Percentiles rank a stretch among this genome's conserved stretches.
Conservation (phyloP, 1,140 invertebrate species). For the Zophobas morio region DNA sequence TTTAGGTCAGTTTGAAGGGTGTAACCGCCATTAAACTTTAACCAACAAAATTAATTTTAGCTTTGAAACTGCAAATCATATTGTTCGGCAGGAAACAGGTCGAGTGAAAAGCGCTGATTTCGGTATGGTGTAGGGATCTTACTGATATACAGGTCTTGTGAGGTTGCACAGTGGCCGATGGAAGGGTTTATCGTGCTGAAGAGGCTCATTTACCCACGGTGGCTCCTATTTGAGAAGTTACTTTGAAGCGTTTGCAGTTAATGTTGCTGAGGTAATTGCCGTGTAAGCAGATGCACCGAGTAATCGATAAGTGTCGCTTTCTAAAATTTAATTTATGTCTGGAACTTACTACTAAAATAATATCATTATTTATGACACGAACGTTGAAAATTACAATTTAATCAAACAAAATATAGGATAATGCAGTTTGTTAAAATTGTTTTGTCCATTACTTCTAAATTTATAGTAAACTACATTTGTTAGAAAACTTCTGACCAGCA, state of each 20-base stretch:
- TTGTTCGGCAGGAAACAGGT: slow-evolving; percentile 65
- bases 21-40: slow-evolving; percentile 16
- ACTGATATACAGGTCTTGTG: slow-evolving; percentile 74
- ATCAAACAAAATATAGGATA: no score
- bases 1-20: slow-evolving; percentile 30
- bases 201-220: slow-evolving; percentile 72
- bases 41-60: slow-evolving; percentile 57
- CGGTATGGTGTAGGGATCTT: slow-evolving; percentile 71
- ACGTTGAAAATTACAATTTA: no score
- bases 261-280: slow-evolving; percentile 10
- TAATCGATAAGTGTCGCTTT: no score
- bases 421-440: no score
- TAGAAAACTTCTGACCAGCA: no score
- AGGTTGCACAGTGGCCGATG: slow-evolving; percentile 72
- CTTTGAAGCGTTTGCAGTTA: slow-evolving; percentile 55
- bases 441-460: no score
- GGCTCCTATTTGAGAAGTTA: slow-evolving; percentile 70
- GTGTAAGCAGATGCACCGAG: not conserved
- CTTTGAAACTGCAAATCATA: slow-evolving; percentile 71
- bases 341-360: no score
- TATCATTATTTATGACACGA: no score
- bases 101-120: slow-evolving; percentile 71
- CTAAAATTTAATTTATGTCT: no score
- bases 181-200: slow-evolving; percentile 72
- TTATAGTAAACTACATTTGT: no score